Percentiles rank a stretch among this genome's conserved stretches.
phyloP scores from a whole-genome alignment of 2,113 vertebrate genomes.

The Pterocles orientalis region DNA sequence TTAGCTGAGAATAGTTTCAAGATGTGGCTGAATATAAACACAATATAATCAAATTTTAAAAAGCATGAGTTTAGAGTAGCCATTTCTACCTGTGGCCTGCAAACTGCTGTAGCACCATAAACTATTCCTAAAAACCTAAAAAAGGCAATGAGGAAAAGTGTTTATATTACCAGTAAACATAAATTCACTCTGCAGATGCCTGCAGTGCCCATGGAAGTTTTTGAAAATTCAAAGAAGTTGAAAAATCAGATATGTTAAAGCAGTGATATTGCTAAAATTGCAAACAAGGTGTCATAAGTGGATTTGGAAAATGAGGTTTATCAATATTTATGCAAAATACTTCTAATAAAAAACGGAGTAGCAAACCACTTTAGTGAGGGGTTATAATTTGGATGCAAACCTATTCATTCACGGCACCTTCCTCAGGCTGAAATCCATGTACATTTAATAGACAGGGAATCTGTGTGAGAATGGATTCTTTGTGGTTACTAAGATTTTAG shows the following conservation, averaged over 20 bases:
- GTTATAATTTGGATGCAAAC: not conserved
- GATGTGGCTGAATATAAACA: not conserved
- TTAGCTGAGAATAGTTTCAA: not conserved
- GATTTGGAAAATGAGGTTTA: not conserved
- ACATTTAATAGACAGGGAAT: not conserved
- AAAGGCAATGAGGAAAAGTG: not conserved
- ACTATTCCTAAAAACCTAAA: not conserved
- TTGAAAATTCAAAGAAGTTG: not conserved
- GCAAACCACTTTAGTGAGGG: not conserved
- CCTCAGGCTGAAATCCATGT: not conserved
- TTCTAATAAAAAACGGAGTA: not conserved
- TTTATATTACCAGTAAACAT: not conserved
- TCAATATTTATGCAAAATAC: not conserved
- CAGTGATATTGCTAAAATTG: not conserved
- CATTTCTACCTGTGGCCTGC: not conserved
- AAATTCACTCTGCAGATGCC: not conserved
- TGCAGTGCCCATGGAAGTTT: not conserved
- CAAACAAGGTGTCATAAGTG: not conserved
- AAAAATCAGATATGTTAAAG: not conserved
- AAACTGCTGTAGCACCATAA: not conserved
- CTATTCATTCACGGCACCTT: not conserved
- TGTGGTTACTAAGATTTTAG: not conserved
- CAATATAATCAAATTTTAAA: not conserved
- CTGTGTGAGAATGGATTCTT: fast-evolving
- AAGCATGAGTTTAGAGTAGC: not conserved